Percentiles rank a stretch among this genome's conserved stretches.
These are phyloP conservation scores for Anthopleura xanthogrammica DNA, from an alignment of 92 coral and sea anemone species.

Conservation along the genomic window DNA sequence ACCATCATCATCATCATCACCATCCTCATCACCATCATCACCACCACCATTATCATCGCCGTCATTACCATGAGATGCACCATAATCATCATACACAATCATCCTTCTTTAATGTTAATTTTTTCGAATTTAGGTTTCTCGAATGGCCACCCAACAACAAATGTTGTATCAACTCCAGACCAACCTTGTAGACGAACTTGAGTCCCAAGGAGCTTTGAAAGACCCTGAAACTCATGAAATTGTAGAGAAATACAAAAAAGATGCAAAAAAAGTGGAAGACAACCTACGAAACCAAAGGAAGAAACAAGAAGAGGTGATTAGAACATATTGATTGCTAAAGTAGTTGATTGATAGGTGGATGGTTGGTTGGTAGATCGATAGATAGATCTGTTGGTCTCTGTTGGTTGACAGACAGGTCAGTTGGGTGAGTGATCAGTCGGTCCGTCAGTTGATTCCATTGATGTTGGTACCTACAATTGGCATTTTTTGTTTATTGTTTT, in stretches of 20 bases:
- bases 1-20: background rate
- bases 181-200: constrained; percentile 88
- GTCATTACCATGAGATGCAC: background rate
- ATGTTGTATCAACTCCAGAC: constrained; percentile 84
- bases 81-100: background rate
- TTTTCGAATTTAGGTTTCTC: constrained; percentile 62
- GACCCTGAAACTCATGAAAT: constrained; percentile 90
- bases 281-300: constrained; percentile 65
- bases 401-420: too few species aligned
- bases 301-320: constrained; percentile 79
- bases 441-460: too few species aligned
- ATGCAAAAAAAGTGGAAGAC: constrained; percentile 81
- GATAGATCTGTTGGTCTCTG: too few species aligned
- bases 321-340: background rate
- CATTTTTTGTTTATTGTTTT: background rate
- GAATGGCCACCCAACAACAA: constrained; percentile 85
- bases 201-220: constrained; percentile 78
- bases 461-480: too few species aligned
- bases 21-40: background rate
- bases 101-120: background rate
- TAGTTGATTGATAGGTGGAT: background rate
- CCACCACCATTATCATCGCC: background rate
- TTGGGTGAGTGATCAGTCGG: too few species aligned
- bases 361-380: background rate
- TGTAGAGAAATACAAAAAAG: constrained; percentile 84